Evolutionary conservation across 2,797 vertebrate genomes (phyloP), one percentile per base, ranked within the genome.

Genomic region (Syngnathus acus): DNA sequence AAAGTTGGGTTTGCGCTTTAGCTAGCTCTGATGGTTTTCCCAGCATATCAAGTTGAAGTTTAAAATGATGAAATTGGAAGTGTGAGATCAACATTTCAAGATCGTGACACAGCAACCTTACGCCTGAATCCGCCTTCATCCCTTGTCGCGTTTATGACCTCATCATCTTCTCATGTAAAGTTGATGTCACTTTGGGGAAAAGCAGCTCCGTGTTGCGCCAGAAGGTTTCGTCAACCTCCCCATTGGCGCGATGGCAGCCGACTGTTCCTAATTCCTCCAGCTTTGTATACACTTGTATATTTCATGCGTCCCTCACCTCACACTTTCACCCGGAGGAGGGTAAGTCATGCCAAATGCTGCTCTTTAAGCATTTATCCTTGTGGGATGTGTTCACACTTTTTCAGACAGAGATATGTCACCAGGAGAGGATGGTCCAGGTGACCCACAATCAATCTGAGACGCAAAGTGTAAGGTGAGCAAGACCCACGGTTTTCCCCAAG

Each of bases 101-200:
- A 7, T 1, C 5, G 51, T 8, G 11, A 54, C 21, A 10, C 9
- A 14, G 21, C n/a, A 9, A 14, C 43, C 59, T 43, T 14, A 26
- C 40, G 40, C 26, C 54, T 8, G 54, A 45, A 45, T 45, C n/a
- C 42, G 7, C 21, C 26, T 26, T 62, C 5, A 45, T 62, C 40
- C 54, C 9, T 26, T 57, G 26, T 14, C 23, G 26, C 23, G 39
- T 14, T 14, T 6, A 60, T 61, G 39, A 61, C 17, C n/a, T 61
- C 59, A 61, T 61, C 39, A 3, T 61, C 39, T 14, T 23, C 40
- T 43, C 21, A 26, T 62, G 60, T 45, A 45, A 62, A 62, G 40
- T 62, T 62, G 40, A 62, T 45, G 60, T 62, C 40, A 45, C 39
- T 62, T 62, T 62, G 11, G n/a, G 9, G 40, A 62, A 62, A 62